Conservation (phyloP, 2,113 vertebrate genomes). For the Poeciliopsis retropinna region DNA sequence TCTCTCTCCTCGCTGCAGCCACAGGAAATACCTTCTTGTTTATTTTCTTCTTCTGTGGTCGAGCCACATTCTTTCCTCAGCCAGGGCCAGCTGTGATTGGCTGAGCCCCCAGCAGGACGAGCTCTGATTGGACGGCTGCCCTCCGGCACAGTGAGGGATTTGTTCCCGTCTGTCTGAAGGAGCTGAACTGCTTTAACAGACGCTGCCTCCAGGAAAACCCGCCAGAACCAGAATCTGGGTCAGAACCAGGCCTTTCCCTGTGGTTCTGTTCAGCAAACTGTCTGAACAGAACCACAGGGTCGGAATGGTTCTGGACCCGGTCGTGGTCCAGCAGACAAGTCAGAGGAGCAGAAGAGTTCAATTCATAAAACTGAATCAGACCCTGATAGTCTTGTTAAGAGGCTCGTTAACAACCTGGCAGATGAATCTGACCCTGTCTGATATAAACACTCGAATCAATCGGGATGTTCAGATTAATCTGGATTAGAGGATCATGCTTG, state of each 20-base stretch:
- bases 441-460: too few relatives aligned
- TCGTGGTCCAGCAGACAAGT: too few relatives aligned
- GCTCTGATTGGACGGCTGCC: constrained; percentile 27
- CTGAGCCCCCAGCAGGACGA: not conserved
- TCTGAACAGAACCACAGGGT: not conserved
- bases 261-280: not conserved
- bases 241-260: not conserved
- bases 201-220: not conserved
- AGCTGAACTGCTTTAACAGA: not conserved
- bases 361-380: too few relatives aligned
- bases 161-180: constrained; percentile 17
- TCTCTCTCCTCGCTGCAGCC: not conserved
- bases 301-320: too few relatives aligned
- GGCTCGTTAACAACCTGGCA: too few relatives aligned
- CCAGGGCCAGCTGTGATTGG: constrained; percentile 35
- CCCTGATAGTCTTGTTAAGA: too few relatives aligned
- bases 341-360: too few relatives aligned
- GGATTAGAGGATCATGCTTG: too few relatives aligned
- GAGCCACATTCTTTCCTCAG: constrained; percentile 28
- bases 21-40: constrained; percentile 56
- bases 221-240: not conserved
- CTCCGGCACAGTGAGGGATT: constrained; percentile 28
- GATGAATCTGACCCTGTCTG: too few relatives aligned
- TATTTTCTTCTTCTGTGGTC: constrained; percentile 56
- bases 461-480: too few relatives aligned